Evolutionary conservation across 2,797 vertebrate species (phyloP).

Genomic region (Acanthurus lineatus): DNA sequence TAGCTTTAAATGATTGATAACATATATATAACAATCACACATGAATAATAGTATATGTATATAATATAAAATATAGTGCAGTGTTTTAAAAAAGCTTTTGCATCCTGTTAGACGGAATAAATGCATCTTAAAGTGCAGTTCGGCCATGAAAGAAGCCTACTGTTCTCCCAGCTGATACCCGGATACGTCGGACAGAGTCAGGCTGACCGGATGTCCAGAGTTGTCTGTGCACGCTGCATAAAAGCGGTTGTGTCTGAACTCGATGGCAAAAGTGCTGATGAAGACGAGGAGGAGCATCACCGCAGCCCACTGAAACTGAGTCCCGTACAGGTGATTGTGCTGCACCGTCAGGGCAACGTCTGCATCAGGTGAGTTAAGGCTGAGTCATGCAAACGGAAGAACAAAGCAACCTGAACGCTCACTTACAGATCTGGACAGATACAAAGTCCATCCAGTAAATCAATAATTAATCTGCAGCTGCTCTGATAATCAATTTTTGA

Average conservation of each 20-base stretch:
- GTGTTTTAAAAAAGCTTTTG: neutral
- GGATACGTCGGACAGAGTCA: constrained; percentile 79
- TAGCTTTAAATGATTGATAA: neutral
- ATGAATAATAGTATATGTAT: neutral
- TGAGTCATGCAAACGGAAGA: neutral
- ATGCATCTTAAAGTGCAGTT: neutral
- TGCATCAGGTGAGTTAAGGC: constrained; percentile 61
- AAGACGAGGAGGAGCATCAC: constrained; percentile 92
- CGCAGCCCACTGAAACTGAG: constrained; percentile 91
- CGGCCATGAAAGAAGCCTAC: constrained; percentile 41
- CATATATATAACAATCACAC: neutral
- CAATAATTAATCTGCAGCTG: neutral
- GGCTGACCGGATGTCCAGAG: constrained; percentile 1
- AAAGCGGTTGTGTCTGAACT: constrained; percentile 92
- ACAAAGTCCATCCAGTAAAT: no score
- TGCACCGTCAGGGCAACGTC: constrained; percentile 86
- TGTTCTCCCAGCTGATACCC: constrained; percentile 40
- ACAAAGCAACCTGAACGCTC: neutral
- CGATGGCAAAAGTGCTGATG: constrained; percentile 89
- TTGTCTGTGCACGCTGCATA: constrained; percentile 85
- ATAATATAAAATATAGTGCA: neutral
- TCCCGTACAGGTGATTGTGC: constrained; percentile 85
- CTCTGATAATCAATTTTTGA: neutral
- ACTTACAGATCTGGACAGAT: no score
- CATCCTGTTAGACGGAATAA: no score